phyloP scores from a whole-genome alignment of 1,140 invertebrate species.

The Drosophila mayri region DNA sequence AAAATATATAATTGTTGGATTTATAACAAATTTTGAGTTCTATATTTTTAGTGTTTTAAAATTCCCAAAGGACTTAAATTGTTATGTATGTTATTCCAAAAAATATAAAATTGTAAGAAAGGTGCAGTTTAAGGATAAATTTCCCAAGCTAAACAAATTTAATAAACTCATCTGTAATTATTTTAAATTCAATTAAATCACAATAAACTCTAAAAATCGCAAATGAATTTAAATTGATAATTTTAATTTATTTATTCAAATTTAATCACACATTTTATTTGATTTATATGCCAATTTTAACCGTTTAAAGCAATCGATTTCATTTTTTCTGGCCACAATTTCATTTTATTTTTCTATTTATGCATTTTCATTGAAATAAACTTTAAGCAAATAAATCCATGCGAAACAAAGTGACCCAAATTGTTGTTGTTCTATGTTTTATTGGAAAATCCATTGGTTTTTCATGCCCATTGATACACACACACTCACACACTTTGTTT shows the following conservation, averaged over 20 bases:
- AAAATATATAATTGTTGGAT: neutral
- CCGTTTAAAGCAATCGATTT: neutral
- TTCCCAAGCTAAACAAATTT: too few relatives aligned
- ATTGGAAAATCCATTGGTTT: slow-evolving; percentile 10
- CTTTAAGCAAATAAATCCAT: slow-evolving; percentile 22
- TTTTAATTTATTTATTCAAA: neutral
- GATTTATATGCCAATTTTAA: neutral
- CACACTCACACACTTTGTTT: slow-evolving; percentile 35
- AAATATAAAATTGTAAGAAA: too few relatives aligned
- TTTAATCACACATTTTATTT: neutral
- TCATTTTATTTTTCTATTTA: neutral
- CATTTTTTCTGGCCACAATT: neutral
- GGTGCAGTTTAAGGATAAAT: too few relatives aligned
- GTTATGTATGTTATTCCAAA: too few relatives aligned
- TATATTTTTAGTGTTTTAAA: neutral
- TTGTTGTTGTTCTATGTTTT: slow-evolving; percentile 23
- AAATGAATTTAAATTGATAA: neutral
- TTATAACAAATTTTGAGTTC: neutral
- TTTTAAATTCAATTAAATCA: neutral
- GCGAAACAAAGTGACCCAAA: slow-evolving; percentile 14
- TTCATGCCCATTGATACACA: slow-evolving; percentile 39
- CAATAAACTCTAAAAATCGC: neutral
- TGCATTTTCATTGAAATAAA: neutral
- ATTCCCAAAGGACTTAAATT: too few relatives aligned
- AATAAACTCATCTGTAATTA: neutral